Evolutionary conservation across 1,140 invertebrate genomes (phyloP), one percentile per base, ranked within the genome.

Genomic region (Drosophila sucinea): DNA sequence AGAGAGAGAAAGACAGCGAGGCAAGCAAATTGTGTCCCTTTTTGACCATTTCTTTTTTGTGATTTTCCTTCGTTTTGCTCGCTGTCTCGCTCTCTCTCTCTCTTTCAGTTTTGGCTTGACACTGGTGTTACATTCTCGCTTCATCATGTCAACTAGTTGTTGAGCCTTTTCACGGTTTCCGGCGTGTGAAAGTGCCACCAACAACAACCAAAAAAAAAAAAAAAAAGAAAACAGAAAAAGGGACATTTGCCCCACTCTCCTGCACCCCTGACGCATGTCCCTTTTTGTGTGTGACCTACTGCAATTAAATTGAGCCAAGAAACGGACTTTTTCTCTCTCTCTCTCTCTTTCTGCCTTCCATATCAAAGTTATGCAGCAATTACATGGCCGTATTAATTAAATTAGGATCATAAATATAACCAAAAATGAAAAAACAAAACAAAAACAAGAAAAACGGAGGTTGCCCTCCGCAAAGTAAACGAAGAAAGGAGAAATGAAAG

Each of bases 251-350:
- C 44, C 3, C 27, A 33, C 23, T 2, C 55, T 33, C 2, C 17
- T 17, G 17, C 17, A 17, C 17, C 10, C 33, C 33, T 11, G 3
- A 10, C 35, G 33, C 23, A 55, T 67, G 40, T 47, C 44, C 61
- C 60, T 51, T 61, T 67, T 35, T 38, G 35, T 56, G 57, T 63
- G 32, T 29, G 11, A 27, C 25, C 44, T 30, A 41, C 8, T 47
- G 56, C 11, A 78, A 81, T 83, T 81, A 74, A 83, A 81, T 84
- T 76, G 62, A 69, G 56, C 66, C 75, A 81, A 84, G 81, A 73
- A 72, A 75, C 75, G 44, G 2, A 27, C 44, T 27, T 7, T 27
- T 6, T 27, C 23, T 38, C 44, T 17, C 41, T 5, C 3, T 2
- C 6, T 10, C 8, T 10, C 10, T 10, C 41, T 23, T 7, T 6